Evolutionary conservation across 2,113 vertebrate genomes (phyloP), one percentile per base, ranked within the genome.

Genomic region (Odobenus rosmarus): DNA sequence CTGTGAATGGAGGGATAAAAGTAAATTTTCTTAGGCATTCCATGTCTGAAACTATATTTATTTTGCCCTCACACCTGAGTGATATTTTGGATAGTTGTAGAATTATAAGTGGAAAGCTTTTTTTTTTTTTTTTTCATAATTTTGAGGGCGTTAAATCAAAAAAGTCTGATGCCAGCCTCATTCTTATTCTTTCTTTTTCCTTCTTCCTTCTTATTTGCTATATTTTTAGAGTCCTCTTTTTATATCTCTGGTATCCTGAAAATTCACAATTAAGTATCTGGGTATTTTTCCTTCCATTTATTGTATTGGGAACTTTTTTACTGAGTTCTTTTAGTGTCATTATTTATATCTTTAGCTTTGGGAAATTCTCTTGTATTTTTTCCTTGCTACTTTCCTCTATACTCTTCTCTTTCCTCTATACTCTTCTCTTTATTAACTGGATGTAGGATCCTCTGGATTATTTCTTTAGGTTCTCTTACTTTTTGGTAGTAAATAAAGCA

Each of bases 1-100:
- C 59, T 62, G 4, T 96, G 76, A 88, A 36, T 88, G 51, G 33
- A 55, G 82, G 23, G 36, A 55, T 90, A 83, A 82, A 92, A 91
- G 76, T 91, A 94, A 88, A 71, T 71, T n/a, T 94, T 86, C 31
- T 74, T 42, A 88, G 81, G 51, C 28, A 46, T 81, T 86, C 15
- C 33, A 64, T 93, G 24, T 69, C 24, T 72, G 55, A 46, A 93
- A 86, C 61, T 64, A 1, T 61, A 39, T 64, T 88, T 84, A 84
- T 72, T 94, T 97, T 96, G 36, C 33, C 42, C 36, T 88, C 19
- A 88, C 36, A 79, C 74, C 42, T 55, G 53, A 72, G 19, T 92
- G 71, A 55, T 92, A 83, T 88, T 96, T 94, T 88, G 71, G 36
- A n/a, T 94, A 67, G 36, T 46, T 94, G 24, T 61, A 71, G 67